phyloP scores from a whole-genome alignment of 2,888 invertebrate species.

The Cataglyphis rosenhaueri region DNA sequence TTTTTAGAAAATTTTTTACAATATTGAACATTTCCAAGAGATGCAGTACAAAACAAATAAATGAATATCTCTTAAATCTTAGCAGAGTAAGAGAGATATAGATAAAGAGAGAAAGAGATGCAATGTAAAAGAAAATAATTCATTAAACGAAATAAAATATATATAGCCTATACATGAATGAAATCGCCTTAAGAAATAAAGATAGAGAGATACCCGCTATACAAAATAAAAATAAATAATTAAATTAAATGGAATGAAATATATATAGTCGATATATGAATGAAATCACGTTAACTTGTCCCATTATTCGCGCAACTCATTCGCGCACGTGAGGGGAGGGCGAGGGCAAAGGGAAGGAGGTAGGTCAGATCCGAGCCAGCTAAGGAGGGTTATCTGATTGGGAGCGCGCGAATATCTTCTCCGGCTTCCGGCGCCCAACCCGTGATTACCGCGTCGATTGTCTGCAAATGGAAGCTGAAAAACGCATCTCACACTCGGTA shows the following conservation, averaged over 20 bases:
- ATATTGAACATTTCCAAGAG: too few species aligned
- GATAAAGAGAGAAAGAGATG: not conserved
- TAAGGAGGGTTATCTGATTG: conserved; percentile 79
- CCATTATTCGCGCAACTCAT: conserved; percentile 67
- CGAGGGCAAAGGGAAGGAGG: conserved; percentile 62
- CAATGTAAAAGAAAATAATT: not conserved
- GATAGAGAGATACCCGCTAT: not conserved
- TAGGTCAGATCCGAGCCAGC: conserved; percentile 74
- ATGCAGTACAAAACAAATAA: not conserved
- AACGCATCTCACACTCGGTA: conserved; percentile 78
- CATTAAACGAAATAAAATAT: not conserved
- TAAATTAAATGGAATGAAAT: conserved; percentile 8
- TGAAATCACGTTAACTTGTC: conserved; percentile 48
- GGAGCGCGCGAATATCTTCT: conserved; percentile 82
- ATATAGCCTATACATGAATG: conserved; percentile 21
- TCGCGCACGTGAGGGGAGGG: conserved; percentile 1
- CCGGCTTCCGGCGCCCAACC: conserved; percentile 81
- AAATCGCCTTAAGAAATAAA: conserved; percentile 22
- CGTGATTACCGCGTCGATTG: conserved; percentile 82
- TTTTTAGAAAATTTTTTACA: too few species aligned
- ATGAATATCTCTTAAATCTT: not conserved
- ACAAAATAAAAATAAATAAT: not conserved
- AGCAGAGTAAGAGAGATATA: not conserved
- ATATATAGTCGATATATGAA: conserved; percentile 25
- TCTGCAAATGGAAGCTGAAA: conserved; percentile 81